Percentiles rank a stretch among this genome's conserved stretches.
Conservation (phyloP, 2,888 invertebrate genomes). For the Tortrix viridana region DNA sequence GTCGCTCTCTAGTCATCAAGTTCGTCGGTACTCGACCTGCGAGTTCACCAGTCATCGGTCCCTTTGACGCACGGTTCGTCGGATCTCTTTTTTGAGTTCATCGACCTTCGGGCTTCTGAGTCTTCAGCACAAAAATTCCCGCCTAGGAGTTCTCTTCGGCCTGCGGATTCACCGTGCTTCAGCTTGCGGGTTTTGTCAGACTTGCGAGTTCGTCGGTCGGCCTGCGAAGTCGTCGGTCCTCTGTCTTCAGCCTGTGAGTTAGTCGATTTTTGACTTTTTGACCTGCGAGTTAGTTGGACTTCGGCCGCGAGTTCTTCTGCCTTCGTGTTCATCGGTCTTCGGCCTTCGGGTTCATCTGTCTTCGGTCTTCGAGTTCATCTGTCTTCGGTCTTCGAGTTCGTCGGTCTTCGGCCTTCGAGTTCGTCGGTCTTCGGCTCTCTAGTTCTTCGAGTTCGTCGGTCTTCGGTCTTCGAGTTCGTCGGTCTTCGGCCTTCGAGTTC, state of each 20-base stretch:
- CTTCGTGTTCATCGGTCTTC: neutral
- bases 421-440: neutral
- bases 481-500: neutral
- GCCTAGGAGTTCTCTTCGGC: no score
- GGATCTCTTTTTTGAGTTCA: no score
- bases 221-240: neutral
- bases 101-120: neutral
- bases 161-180: neutral
- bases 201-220: neutral
- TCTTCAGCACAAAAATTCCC: no score
- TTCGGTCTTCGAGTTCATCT: neutral
- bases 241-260: constrained; percentile 4
- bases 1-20: no score
- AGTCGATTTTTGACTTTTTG: constrained; percentile 3
- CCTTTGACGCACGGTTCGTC: neutral
- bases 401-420: neutral
- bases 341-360: neutral
- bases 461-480: neutral
- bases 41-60: neutral
- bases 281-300: neutral
- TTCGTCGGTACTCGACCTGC: neutral
- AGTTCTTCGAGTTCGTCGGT: neutral
- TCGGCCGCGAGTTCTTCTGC: neutral
- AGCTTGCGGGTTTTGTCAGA: constrained; percentile 1
- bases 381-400: neutral